Conservation (phyloP, 2,888 invertebrate species). For the Acheta domesticus region DNA sequence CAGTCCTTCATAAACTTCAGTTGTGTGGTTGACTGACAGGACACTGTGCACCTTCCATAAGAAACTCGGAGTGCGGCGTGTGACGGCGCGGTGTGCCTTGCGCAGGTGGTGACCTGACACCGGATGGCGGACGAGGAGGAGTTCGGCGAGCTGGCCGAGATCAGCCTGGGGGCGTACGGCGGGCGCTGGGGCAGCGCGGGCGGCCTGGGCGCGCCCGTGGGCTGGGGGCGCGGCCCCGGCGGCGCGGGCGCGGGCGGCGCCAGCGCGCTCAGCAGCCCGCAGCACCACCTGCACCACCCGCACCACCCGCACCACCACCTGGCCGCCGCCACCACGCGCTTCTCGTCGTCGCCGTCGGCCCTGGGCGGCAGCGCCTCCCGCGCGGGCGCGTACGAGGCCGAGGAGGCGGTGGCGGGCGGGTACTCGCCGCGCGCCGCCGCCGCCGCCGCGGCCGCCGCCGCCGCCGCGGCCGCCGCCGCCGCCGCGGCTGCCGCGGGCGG, state of each 20-base stretch:
- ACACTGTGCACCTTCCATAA: no score
- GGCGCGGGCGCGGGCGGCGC: conserved; percentile 43
- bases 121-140: conserved; percentile 46
- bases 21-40: no score
- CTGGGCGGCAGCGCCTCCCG: conserved; percentile 40
- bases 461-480: conserved; percentile 46
- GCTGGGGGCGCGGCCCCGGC: conserved; percentile 35
- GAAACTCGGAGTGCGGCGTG: no score
- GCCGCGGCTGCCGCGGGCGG: conserved; percentile 48
- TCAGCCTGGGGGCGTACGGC: conserved; percentile 43
- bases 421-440: conserved; percentile 23
- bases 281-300: conserved; percentile 42
- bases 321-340: background rate
- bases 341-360: conserved; percentile 28
- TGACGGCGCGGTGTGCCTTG: no score
- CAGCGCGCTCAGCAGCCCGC: conserved; percentile 42
- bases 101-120: conserved; percentile 45
- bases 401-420: conserved; percentile 45
- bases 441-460: conserved; percentile 40
- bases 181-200: conserved; percentile 37
- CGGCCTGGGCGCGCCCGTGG: conserved; percentile 39
- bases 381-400: conserved; percentile 43
- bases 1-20: no score
- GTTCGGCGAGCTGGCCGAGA: conserved; percentile 49
- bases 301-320: background rate